phyloP scores from a whole-genome alignment of 2,888 invertebrate species.

The Phragmatobia fuliginosa region DNA sequence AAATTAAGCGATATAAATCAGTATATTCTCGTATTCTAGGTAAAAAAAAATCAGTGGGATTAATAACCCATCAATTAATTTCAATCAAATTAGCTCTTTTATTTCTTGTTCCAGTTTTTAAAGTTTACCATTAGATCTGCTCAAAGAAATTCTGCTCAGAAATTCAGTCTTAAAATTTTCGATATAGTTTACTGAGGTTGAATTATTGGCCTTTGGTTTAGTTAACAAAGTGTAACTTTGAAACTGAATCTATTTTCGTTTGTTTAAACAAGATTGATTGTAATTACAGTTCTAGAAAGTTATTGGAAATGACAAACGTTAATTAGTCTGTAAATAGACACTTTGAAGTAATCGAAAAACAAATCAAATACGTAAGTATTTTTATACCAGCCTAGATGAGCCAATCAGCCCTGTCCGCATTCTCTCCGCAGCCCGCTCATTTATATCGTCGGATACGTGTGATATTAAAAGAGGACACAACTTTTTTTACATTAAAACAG shows the following conservation, averaged over 20 bases:
- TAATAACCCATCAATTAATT: background rate
- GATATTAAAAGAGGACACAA: no score
- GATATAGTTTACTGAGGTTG: background rate
- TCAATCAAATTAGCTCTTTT: background rate
- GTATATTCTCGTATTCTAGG: background rate
- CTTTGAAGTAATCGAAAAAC: background rate
- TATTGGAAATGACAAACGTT: background rate
- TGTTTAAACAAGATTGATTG: background rate
- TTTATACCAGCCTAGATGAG: no score
- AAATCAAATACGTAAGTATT: no score
- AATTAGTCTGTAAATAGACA: background rate
- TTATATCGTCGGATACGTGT: no score
- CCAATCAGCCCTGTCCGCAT: no score
- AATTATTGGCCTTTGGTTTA: background rate
- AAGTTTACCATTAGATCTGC: no score
- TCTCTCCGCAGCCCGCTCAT: no score
- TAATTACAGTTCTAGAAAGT: background rate
- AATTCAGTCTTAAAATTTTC: background rate
- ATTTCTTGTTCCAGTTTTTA: background rate
- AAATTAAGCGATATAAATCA: no score
- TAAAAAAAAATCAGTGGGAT: background rate
- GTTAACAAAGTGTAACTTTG: background rate
- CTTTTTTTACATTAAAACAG: no score
- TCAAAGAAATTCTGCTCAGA: no score
- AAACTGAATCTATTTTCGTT: background rate